Conservation (phyloP, 2,797 vertebrate genomes). For the Pangasius djambal region DNA sequence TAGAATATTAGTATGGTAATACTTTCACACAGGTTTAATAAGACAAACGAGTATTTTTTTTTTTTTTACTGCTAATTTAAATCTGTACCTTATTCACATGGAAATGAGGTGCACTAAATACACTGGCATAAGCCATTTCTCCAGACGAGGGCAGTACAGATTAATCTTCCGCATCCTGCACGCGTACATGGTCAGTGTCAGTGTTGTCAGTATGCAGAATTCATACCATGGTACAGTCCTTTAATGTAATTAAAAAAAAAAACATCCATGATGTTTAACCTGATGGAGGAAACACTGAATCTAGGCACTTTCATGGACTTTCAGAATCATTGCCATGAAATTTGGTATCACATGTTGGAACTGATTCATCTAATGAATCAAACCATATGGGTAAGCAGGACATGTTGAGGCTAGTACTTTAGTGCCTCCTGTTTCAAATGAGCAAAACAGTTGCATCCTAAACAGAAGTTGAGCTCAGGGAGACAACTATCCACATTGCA, state of each 20-base stretch:
- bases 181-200: not conserved
- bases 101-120: not conserved
- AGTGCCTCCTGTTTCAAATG: not conserved
- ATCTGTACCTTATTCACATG: not conserved
- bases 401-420: not conserved
- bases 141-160: conserved; percentile 51
- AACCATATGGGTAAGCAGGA: not conserved
- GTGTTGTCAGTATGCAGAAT: not conserved
- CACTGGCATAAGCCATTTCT: not conserved
- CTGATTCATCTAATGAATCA: not conserved
- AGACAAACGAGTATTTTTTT: not conserved
- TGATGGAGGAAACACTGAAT: not conserved
- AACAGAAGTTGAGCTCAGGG: not conserved
- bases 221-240: not conserved
- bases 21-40: not conserved
- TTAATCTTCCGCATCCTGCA: not conserved
- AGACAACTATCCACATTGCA: not conserved
- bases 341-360: not conserved
- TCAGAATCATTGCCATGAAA: not conserved
- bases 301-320: not conserved
- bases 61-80: not conserved
- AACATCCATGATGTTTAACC: not conserved
- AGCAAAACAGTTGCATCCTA: not conserved
- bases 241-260: not conserved
- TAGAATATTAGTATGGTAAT: not conserved